phyloP scores from a whole-genome alignment of 2,888 invertebrate genomes.

The Lordiphosa andalusiaca region DNA sequence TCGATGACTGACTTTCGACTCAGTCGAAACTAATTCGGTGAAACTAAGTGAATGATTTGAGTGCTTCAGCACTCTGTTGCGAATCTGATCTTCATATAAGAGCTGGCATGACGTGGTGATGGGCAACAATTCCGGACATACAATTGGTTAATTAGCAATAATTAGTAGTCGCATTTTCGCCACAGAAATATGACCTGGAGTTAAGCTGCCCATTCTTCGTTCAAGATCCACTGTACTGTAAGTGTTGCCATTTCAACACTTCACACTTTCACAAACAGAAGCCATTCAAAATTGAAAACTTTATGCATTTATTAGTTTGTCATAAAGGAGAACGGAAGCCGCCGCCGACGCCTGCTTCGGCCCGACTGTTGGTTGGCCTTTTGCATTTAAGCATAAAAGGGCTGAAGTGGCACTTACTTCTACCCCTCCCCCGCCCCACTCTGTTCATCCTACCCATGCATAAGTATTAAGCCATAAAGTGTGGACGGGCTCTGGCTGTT shows the following conservation, averaged over 20 bases:
- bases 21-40: too few species aligned
- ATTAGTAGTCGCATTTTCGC: too few species aligned
- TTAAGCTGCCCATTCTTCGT: too few species aligned
- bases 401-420: slow-evolving; percentile 4
- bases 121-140: too few species aligned
- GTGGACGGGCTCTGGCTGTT: slow-evolving; percentile 49
- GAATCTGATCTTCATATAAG: too few species aligned
- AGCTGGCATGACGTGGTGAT: too few species aligned
- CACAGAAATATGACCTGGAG: too few species aligned
- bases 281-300: slow-evolving; percentile 73
- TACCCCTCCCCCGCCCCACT: neutral
- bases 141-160: too few species aligned
- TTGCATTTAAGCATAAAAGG: slow-evolving; percentile 35
- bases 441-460: slow-evolving; percentile 1
- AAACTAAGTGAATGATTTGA: too few species aligned
- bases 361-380: slow-evolving; percentile 28
- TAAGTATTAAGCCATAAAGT: slow-evolving; percentile 66
- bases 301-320: slow-evolving; percentile 78
- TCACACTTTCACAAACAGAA: slow-evolving; percentile 54
- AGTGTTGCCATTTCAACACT: neutral
- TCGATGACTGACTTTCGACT: too few species aligned
- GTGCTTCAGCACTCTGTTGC: too few species aligned
- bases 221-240: neutral
- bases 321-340: slow-evolving; percentile 54
- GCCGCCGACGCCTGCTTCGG: slow-evolving; percentile 22